Evolutionary conservation across 2,888 invertebrate genomes (phyloP), one percentile per base, ranked within the genome.

Genomic region (Acronicta alni): DNA sequence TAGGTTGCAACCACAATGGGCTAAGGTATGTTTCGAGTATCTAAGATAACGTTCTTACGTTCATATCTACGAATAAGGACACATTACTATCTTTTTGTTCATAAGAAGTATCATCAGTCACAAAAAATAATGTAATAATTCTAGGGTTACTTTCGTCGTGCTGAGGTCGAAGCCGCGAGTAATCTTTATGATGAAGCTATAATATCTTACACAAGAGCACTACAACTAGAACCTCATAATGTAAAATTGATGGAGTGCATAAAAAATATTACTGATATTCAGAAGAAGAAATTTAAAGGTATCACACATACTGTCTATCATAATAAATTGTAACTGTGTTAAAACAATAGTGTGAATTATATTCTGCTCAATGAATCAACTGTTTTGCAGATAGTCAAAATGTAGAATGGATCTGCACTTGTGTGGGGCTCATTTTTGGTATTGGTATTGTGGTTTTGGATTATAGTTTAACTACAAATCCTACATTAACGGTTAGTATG

Each of bases 401-500:
- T 83, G 94, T 96, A 61, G 96, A 97, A 43, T 97, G 97, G 97
- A 91, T 97, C 39, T 96, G 97, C 67, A 96, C 97, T 62, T 97
- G 96, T 48, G 89, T 97, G 72, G 97, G 97, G 9, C 95, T 97
- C 55, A 95, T 96, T 62, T 80, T 96, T 61, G 97, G 97, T 26
- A 96, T 97, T 65, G 89, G 94, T 47, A 94, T 97, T 68, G 96
- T 97, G 52, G 94, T 97, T 68, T 94, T 96, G 57, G 97, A 97
- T 88, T 96, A 96, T 75, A 91, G 95, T 57, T 91, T 96, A 66
- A 96, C 96, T 38, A 89, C 95, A 67, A 96, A 95, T 79, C 96
- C 96, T 43, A 96, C 95, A 59, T 85, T 96, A 76, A 90, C 95
- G 72, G 97, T 97, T 90, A 94, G 95, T 90, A 75, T 66, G 10